A percentile compares a stretch with the other conserved stretches of the same genome.
Evolutionary conservation across 2,113 vertebrate genomes (phyloP).

Genomic region (Pelusios castaneus): DNA sequence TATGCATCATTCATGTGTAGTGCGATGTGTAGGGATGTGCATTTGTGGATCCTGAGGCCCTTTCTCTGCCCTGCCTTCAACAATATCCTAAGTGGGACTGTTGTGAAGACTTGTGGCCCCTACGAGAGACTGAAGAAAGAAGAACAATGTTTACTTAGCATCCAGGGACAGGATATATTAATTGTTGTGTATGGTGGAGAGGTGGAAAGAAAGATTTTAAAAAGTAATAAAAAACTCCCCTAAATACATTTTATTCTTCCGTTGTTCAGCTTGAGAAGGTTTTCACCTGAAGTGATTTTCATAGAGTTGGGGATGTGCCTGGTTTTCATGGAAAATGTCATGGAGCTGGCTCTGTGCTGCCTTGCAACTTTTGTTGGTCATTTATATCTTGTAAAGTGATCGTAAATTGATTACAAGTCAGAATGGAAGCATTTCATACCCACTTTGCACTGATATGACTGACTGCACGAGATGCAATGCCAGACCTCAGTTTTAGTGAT

Average conservation of each 20-base stretch:
- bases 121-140: not conserved
- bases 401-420: rapidly evolving
- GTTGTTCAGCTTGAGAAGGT: not conserved
- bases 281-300: not conserved
- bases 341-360: not conserved
- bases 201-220: not conserved
- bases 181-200: not conserved
- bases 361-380: not conserved
- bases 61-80: not conserved
- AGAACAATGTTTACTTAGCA: not conserved
- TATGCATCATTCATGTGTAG: not conserved
- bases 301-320: not conserved
- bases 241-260: not conserved
- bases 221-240: not conserved
- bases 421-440: not conserved
- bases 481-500: not conserved
- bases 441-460: not conserved
- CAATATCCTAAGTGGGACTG: not conserved
- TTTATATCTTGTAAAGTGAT: not conserved
- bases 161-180: not conserved
- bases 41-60: not conserved
- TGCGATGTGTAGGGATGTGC: not conserved
- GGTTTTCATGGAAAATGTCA: not conserved
- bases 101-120: not conserved
- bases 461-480: not conserved